Evolutionary conservation across 2,797 vertebrate species (phyloP).

Genomic region (Diglossa cyanea): DNA sequence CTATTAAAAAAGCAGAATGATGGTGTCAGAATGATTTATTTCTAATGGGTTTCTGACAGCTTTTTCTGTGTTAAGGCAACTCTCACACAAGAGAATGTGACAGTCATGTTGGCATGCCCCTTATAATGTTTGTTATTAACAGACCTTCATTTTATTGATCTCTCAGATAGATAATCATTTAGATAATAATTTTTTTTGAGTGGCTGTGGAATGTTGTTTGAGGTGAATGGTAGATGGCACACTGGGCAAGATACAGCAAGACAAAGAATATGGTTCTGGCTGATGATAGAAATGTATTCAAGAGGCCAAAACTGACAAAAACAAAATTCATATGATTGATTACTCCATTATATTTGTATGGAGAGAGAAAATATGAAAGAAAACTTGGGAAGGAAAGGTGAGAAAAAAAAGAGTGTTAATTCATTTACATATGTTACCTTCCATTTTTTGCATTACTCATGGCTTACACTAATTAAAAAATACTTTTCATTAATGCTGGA

Average conservation of each 20-base stretch:
- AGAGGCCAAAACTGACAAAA: background rate
- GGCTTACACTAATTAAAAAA: background rate
- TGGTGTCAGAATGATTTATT: conserved; percentile 28
- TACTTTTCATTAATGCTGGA: background rate
- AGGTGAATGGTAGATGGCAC: conserved; percentile 29
- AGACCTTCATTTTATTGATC: conserved; percentile 64
- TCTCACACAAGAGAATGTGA: conserved; percentile 1
- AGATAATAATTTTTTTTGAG: conserved; percentile 46
- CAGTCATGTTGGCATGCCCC: conserved; percentile 21
- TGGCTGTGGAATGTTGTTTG: conserved; percentile 16
- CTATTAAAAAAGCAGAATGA: conserved; percentile 16
- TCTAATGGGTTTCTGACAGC: conserved; percentile 18
- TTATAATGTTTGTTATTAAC: conserved; percentile 57
- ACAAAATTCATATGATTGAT: conserved; percentile 50
- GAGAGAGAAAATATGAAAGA: background rate
- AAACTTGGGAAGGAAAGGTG: background rate
- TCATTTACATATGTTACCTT: background rate
- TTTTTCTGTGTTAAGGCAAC: conserved; percentile 3
- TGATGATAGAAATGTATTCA: conserved; percentile 22
- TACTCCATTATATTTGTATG: conserved; percentile 23
- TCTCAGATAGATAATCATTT: conserved; percentile 36
- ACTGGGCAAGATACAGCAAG: background rate
- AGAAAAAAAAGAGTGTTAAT: background rate
- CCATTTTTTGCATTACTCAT: background rate
- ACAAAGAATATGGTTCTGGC: background rate